Evolutionary conservation across 2,113 vertebrate species (phyloP), one percentile per base, ranked within the genome.

Genomic region (Deroptyus accipitrinus): DNA sequence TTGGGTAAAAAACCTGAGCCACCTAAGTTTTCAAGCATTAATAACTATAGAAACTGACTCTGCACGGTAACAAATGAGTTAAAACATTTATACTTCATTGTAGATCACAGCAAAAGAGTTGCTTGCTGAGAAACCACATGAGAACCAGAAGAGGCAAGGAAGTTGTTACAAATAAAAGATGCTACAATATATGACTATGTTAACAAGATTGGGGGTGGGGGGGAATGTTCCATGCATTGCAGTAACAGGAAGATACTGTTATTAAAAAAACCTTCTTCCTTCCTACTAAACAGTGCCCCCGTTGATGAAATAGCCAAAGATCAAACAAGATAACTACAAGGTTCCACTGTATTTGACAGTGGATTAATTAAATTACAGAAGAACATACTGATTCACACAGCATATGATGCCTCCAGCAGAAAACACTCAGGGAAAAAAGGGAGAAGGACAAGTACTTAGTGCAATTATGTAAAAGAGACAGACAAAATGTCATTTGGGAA

Each of bases 321-420:
- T 1, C 8, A 9, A 92, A 62, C 22, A 23, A 69, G 69, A 81
- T 64, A 94, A 78, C 22, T 52, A 81, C 28, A 92, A 81, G 19
- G 46, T 70, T 93, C 18, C 76, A 68, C 73, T 41, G 48, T 20
- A 76, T 66, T 46, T 89, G 77, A 83, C 57, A 92, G 52, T 9
- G 31, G 37, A 42, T 68, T 92, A 78, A 92, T 80, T 92, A 79
- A 91, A 93, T 88, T 83, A 87, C 42, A 76, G 44, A 82, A 75
- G 42, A 91, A 79, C 62, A 89, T 48, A 73, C 33, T 76, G 81
- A 79, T 79, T 89, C 35, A 85, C 35, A 89, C 57, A 92, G 28
- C 2, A 1, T 39, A 57, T 42, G 33, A 64, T 91, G 48, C 62
- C 66, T 87, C 62, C 48, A 86, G 86, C 39, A 92, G 74, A 95